Percentiles rank a stretch among this genome's conserved stretches.
Evolutionary conservation across 2,888 invertebrate species (phyloP).

Genomic region (Augiades crinisus): DNA sequence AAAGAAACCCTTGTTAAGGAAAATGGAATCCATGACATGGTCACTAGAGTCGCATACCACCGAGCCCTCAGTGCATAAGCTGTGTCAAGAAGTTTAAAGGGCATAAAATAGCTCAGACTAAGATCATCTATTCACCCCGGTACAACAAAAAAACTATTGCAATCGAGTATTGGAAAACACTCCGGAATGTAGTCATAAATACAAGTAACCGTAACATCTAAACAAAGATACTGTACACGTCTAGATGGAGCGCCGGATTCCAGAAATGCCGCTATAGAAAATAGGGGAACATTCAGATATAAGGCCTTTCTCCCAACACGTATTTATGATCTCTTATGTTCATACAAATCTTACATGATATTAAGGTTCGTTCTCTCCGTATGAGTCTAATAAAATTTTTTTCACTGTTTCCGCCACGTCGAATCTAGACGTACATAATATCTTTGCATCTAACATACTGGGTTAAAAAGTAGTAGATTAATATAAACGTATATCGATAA

Average conservation of each 20-base stretch:
- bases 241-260: too few relatives aligned
- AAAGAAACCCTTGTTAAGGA: conserved; percentile 11
- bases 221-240: too few relatives aligned
- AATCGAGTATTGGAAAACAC: conserved; percentile 35
- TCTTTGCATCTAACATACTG: conserved; percentile 8
- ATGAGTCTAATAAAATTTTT: too few relatives aligned
- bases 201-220: conserved; percentile 4
- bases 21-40: conserved; percentile 61
- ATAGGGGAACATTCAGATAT: too few relatives aligned
- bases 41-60: conserved; percentile 75
- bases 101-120: conserved; percentile 63
- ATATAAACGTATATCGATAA: conserved; percentile 15
- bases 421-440: too few relatives aligned
- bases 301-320: too few relatives aligned
- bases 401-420: too few relatives aligned
- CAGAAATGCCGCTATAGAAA: too few relatives aligned
- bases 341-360: too few relatives aligned
- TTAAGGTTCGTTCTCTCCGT: too few relatives aligned
- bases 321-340: too few relatives aligned
- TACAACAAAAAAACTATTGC: conserved; percentile 46
- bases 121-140: conserved; percentile 35
- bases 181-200: conserved; percentile 18
- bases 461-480: conserved; percentile 14
- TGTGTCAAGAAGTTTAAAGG: conserved; percentile 58
- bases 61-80: conserved; percentile 68